Base-by-base conservation (phyloP, 2,888 invertebrate genomes). In the Allophyes oxyacanthae region DNA sequence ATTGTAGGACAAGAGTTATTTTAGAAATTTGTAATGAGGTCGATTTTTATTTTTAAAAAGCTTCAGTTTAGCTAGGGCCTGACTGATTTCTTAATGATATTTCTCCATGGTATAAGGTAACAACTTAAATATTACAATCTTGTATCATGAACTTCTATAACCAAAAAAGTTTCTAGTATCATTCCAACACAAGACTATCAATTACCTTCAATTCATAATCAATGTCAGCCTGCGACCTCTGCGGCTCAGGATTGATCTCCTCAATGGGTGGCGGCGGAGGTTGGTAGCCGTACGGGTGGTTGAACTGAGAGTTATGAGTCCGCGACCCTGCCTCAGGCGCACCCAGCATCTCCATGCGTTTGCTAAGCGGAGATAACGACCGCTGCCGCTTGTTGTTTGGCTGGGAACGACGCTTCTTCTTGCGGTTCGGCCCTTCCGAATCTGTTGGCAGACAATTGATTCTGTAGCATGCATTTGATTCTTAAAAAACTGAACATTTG, bases 291-390 rank as follows among this genome's bases (percentile, higher is more conserved):
- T 94, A 95, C 0, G 95, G 96, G 82, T 97, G 96, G 86, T 96
- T 96, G 86, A 96, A 97, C 79, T 96, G 96, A 6, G 95, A 95
- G 88, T 93, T 95, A 76, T 95, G 95, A 0, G 93, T 94, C 11
- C 94, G 84, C 1, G 92, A 83, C 1, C 89, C 85, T 0, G 87
- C 83, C 65, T 94, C 89, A 0, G 92, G 92, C 42, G 95, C 95
- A 52, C 96, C 92, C 88, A 96, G 94, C 91, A 96, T 94, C 15
- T 97, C 97, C 97, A 97, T 97, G 9, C 97, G 95, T 84, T 97
- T 97, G 89, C 97, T 97, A 28, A 97, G 92, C 0, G 97, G 97
- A 30, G 97, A 97, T 45, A 97, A 88, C 0, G 97, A 97, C 7
- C 96, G 95, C 77, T 96, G 96, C 49, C 96, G 95, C 82, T 95